phyloP scores from a whole-genome alignment of 37 sponge, comb jelly and placozoan genomes.

The Aplysina aerophoba region DNA sequence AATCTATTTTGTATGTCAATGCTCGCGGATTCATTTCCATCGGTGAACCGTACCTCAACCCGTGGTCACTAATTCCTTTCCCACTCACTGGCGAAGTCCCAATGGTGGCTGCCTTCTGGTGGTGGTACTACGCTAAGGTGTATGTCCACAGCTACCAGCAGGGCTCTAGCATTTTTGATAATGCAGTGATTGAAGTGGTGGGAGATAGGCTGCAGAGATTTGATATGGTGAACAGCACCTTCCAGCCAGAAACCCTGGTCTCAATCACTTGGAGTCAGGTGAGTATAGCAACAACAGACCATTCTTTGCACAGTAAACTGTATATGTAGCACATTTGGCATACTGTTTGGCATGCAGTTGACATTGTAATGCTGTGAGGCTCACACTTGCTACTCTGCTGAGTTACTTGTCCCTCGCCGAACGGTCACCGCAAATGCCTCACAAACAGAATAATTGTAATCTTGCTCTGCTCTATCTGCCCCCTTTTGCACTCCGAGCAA shows the following conservation, averaged over 20 bases:
- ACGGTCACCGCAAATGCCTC: too few species aligned
- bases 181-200: not conserved
- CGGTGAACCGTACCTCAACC: not conserved
- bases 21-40: not conserved
- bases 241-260: not conserved
- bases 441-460: too few species aligned
- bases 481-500: too few species aligned
- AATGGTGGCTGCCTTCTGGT: constrained; percentile 25
- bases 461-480: too few species aligned
- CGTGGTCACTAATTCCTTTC: not conserved
- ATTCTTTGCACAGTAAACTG: too few species aligned
- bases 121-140: not conserved
- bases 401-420: too few species aligned
- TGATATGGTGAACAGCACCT: not conserved
- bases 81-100: constrained; percentile 13
- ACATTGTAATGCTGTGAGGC: too few species aligned
- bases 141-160: not conserved
- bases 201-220: constrained; percentile 1
- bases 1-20: not conserved
- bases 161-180: not conserved
- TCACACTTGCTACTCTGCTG: too few species aligned
- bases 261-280: constrained; percentile 5
- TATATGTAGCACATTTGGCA: too few species aligned
- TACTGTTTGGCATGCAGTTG: too few species aligned
- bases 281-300: too few species aligned